phyloP scores from a whole-genome alignment of 2,113 vertebrate genomes.

The Pseudorhombus dupliciocellatus region DNA sequence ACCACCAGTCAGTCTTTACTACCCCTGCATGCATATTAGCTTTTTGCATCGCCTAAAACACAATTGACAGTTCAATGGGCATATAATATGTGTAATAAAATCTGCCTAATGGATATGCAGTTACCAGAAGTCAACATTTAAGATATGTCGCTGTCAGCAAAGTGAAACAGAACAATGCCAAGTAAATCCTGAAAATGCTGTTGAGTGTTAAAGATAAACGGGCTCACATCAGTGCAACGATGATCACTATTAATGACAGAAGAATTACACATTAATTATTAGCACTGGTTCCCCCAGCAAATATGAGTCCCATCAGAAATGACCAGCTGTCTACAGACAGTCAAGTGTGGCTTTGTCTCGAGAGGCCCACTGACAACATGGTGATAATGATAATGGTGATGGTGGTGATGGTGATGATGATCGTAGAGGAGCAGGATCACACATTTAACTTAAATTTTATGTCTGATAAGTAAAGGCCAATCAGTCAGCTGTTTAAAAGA shows the following conservation, averaged over 20 bases:
- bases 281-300: neutral
- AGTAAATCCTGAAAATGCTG: neutral
- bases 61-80: neutral
- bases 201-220: neutral
- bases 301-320: constrained; percentile 2
- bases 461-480: neutral
- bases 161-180: neutral
- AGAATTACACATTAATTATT: constrained; percentile 2
- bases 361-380: constrained; percentile 2
- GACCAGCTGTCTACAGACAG: constrained; percentile 23
- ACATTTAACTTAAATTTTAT: neutral
- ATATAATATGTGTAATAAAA: neutral
- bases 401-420: constrained; percentile 1
- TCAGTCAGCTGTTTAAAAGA: too few relatives aligned
- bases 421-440: neutral
- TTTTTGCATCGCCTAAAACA: neutral
- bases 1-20: neutral
- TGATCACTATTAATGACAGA: neutral
- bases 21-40: neutral
- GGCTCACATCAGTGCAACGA: neutral
- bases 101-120: neutral
- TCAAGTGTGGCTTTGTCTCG: neutral
- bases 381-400: constrained; percentile 1
- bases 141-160: neutral
- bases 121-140: neutral